Percentiles rank a stretch among this genome's conserved stretches.
These are phyloP conservation scores for Morpho achilles DNA, from an alignment of 2,888 invertebrate genomes.

Conservation along the genomic window DNA sequence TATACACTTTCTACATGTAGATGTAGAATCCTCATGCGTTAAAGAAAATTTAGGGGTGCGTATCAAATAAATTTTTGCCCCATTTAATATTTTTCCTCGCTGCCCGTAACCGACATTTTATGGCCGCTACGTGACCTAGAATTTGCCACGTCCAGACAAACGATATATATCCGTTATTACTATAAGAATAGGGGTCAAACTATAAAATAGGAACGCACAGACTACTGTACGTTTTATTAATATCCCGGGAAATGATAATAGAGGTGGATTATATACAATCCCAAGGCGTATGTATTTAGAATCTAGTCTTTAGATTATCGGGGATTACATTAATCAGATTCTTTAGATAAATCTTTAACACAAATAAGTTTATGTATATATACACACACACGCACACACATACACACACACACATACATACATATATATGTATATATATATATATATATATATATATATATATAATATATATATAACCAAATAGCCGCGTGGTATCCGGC, in stretches of 20 bases:
- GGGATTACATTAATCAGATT: neutral
- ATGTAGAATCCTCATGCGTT: too few relatives aligned
- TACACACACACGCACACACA: too few relatives aligned
- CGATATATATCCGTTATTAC: neutral
- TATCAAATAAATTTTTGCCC: neutral
- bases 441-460: too few relatives aligned
- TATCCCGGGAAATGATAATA: conserved; percentile 10
- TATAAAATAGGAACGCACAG: neutral
- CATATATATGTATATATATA: too few relatives aligned
- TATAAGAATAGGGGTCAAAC: conserved; percentile 7
- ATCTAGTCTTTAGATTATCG: conserved; percentile 2
- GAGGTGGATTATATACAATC: conserved; percentile 14
- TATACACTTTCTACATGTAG: too few relatives aligned
- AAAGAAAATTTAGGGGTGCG: neutral
- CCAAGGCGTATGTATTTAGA: neutral
- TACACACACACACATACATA: too few relatives aligned
- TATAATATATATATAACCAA: too few relatives aligned
- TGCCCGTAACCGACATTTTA: conserved; percentile 13
- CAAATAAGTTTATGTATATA: too few relatives aligned
- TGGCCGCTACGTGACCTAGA: conserved; percentile 15
- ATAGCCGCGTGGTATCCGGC: too few relatives aligned
- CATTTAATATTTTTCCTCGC: neutral
- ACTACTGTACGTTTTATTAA: conserved; percentile 10
- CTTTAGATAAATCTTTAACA: neutral
- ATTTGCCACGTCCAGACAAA: neutral